Conservation (phyloP, 53 echinoderm and acorn worm species). For the Antedon mediterranea region DNA sequence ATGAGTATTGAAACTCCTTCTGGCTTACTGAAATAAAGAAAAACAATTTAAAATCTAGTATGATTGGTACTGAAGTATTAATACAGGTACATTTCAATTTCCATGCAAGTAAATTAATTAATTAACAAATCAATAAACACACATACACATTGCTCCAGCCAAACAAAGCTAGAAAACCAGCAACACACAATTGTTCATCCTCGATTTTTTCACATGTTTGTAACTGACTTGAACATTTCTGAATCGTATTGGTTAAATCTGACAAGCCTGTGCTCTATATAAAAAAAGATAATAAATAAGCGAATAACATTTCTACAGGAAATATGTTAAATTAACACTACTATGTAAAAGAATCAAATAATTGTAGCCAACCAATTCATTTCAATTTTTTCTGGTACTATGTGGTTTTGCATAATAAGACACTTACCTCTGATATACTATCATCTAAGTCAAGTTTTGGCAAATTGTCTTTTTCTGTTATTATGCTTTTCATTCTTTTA, state of each 20-base stretch:
- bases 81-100: too few species aligned
- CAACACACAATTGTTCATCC: constrained; percentile 1
- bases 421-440: constrained; percentile 4
- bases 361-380: too few species aligned
- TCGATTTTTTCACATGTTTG: background rate
- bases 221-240: background rate
- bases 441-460: constrained; percentile 39
- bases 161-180: constrained; percentile 44
- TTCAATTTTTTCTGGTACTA: too few species aligned
- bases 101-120: too few species aligned
- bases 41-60: background rate
- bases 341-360: too few species aligned
- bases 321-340: too few species aligned
- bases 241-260: constrained; percentile 3
- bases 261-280: background rate
- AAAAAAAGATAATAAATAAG: background rate
- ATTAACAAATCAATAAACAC: too few species aligned
- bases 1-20: constrained; percentile 32
- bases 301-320: too few species aligned
- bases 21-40: constrained; percentile 17
- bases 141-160: constrained; percentile 80
- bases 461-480: constrained; percentile 14
- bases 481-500: constrained; percentile 32
- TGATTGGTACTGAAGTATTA: too few species aligned
- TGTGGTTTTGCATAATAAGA: too few species aligned